These are phyloP conservation scores for Crotalus viridis DNA, from an alignment of 2,113 vertebrate species.

Conservation along the genomic window DNA sequence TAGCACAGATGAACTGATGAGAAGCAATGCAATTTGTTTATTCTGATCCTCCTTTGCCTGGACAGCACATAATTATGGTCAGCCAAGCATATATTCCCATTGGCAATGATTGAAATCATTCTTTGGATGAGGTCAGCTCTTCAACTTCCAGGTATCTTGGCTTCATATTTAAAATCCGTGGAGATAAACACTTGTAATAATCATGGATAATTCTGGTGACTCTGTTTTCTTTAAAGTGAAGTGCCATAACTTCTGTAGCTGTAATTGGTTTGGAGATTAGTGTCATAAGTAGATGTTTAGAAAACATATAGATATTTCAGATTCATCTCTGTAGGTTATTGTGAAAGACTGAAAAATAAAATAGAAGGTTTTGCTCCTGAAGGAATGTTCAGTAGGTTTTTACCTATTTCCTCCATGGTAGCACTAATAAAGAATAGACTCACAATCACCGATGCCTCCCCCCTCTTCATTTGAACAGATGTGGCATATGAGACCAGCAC, in stretches of 20 bases:
- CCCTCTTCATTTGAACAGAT: neutral
- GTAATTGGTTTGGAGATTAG: neutral
- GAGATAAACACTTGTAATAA: neutral
- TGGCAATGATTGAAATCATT: neutral
- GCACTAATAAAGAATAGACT: neutral
- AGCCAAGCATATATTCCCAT: neutral
- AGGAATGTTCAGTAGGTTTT: neutral
- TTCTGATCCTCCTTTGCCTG: neutral
- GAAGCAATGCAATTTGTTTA: neutral
- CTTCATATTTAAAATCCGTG: neutral
- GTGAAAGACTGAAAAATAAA: neutral
- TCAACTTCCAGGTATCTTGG: neutral
- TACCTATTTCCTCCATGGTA: neutral
- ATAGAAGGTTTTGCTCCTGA: neutral
- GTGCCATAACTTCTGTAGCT: neutral
- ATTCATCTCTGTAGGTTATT: neutral
- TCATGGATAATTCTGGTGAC: neutral
- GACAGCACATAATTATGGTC: neutral
- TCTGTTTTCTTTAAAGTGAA: neutral
- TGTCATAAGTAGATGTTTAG: neutral
- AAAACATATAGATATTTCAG: neutral
- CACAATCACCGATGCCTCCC: neutral
- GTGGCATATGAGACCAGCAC: neutral
- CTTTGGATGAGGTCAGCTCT: neutral
- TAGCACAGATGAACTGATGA: neutral